A percentile compares a stretch with the other conserved stretches of the same genome.
Conservation (phyloP, 2,113 vertebrate genomes). For the Acinonyx jubatus region DNA sequence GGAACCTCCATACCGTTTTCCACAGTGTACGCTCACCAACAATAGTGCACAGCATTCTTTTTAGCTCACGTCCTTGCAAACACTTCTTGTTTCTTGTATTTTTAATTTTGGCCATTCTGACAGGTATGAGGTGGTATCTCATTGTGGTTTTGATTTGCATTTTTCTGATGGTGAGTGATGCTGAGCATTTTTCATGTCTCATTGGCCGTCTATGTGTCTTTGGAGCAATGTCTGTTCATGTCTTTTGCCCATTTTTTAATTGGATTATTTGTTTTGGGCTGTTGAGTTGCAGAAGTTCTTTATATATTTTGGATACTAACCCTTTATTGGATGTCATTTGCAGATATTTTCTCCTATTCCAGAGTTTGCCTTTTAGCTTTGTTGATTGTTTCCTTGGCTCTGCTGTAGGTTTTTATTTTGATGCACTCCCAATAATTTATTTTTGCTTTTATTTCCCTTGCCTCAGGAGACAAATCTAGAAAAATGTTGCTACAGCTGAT, state of each 20-base stretch:
- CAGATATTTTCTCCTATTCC: neutral
- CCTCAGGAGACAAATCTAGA: neutral
- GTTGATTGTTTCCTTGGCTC: neutral
- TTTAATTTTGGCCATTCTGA: neutral
- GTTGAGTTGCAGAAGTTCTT: neutral
- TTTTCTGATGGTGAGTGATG: neutral
- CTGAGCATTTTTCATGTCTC: neutral
- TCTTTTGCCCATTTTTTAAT: neutral
- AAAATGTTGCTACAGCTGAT: neutral
- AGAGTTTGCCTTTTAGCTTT: neutral
- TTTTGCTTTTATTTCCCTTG: neutral
- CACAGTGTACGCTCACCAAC: neutral
- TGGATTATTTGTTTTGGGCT: neutral
- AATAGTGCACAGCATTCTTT: neutral
- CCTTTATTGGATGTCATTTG: neutral
- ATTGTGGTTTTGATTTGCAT: neutral
- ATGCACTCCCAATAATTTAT: neutral
- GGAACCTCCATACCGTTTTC: neutral
- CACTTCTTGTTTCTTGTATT: neutral
- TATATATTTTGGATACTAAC: neutral
- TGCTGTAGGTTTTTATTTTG: neutral
- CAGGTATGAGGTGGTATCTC: neutral
- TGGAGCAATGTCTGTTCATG: neutral
- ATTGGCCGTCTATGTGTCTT: neutral
- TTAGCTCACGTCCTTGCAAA: neutral